Base-by-base conservation (phyloP, 1,140 invertebrate species). In the Monomorium pharaonis region DNA sequence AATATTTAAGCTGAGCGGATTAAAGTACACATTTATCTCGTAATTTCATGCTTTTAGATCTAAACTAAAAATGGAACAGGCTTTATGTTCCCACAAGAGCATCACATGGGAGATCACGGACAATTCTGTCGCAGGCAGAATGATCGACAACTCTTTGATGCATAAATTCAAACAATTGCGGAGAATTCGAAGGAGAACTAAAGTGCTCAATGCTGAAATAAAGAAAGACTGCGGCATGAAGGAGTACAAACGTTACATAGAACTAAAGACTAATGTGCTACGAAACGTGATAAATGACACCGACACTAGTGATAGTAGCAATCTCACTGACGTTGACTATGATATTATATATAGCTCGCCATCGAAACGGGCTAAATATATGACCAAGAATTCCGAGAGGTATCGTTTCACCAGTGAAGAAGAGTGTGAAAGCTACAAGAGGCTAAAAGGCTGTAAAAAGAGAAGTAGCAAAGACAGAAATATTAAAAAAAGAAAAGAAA, bases 131-230 rank as follows among this genome's bases (percentile, higher is more conserved):
- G 6, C 24, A 1, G 3, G 44, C 3, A 83, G 67, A 33, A 72
- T 74, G 51, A 72, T 47, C 2, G 51, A 47, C 12, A 74, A 83
- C 2, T 74, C 78, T 4, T 30, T 83, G 16, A 58, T 33, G 24
- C 67, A 74, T 5, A 72, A 54, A 83, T 58, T 83, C 14, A 6
- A 5, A 0, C 5, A 4, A 21, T 83, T 24, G 14, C 37, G 18
- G 5, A 70, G 27, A 24, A 33, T 83, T 18, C 51, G 24, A 58
- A 58, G 16, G 16, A 74, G 67, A 2, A 83, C 67, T 16, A 83
- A 83, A 16, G 9, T 44, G 56, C 4, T 74, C 14, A 83, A 83
- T 14, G 2, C 12, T 2, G 12, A 47, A 24, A 14, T 60, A 14
- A 72, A 72, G 1, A 83, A 72, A 2, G 14, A 47, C 7, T 33